A percentile compares a stretch with the other conserved stretches of the same genome.
phyloP scores from a whole-genome alignment of 2,113 vertebrate genomes.

The Cyrtonyx montezumae region DNA sequence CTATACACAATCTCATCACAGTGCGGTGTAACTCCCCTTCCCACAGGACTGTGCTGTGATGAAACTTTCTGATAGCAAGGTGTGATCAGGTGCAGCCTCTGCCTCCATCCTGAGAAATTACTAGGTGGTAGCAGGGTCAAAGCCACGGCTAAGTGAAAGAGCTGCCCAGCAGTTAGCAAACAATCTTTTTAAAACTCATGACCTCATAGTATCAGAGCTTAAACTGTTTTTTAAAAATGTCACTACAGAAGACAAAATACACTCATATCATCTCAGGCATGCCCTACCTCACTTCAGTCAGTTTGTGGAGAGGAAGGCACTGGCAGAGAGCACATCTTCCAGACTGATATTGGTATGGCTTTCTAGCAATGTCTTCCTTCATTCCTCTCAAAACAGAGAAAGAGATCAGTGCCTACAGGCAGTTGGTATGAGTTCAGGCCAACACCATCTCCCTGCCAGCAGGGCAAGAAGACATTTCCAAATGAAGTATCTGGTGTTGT shows the following conservation, averaged over 20 bases:
- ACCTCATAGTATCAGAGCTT: constrained; percentile 39
- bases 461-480: neutral
- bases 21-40: neutral
- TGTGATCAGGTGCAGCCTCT: constrained; percentile 32
- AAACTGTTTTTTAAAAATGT: neutral
- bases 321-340: neutral
- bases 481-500: neutral
- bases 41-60: neutral
- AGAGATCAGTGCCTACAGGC: neutral
- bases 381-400: neutral
- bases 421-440: neutral
- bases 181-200: constrained; percentile 41
- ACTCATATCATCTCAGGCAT: rapidly evolving
- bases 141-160: constrained; percentile 44
- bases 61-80: constrained; percentile 10
- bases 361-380: neutral
- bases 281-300: neutral
- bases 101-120: constrained; percentile 66
- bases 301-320: neutral
- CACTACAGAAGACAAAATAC: neutral
- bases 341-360: rapidly evolving
- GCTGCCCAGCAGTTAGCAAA: constrained; percentile 41
- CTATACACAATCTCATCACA: neutral
- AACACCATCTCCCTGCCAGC: neutral
- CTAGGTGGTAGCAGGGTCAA: constrained; percentile 56